Evolutionary conservation across 2,888 invertebrate species (phyloP).

Genomic region (Agonopterix subpropinquella): DNA sequence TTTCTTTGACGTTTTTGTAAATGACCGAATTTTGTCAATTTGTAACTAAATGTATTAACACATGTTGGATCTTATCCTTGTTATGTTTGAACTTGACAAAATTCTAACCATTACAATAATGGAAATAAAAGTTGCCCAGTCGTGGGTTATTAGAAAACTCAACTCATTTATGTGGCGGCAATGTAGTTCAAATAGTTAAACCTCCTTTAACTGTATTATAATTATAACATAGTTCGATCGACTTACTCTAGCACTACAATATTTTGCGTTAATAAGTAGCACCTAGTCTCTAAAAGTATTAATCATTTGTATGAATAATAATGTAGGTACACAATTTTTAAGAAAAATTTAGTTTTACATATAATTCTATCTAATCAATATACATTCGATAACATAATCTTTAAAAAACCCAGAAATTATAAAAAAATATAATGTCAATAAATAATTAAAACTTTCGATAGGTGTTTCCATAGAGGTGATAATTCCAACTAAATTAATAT

Average conservation of each 20-base stretch:
- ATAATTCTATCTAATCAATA: constrained; percentile 13
- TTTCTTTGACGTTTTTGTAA: too few relatives aligned
- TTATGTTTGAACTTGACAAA: too few relatives aligned
- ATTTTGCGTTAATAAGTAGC: constrained; percentile 13
- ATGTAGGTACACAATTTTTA: constrained; percentile 4
- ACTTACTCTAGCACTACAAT: constrained; percentile 6
- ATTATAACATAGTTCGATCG: not conserved
- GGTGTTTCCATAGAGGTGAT: constrained; percentile 19
- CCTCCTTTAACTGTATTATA: not conserved
- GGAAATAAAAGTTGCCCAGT: too few relatives aligned
- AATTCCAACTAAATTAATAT: constrained; percentile 41
- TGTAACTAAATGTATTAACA: too few relatives aligned
- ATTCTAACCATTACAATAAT: too few relatives aligned
- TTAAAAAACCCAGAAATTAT: constrained; percentile 6
- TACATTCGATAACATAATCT: constrained; percentile 6
- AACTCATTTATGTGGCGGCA: too few relatives aligned
- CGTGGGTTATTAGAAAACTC: too few relatives aligned
- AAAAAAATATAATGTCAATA: constrained; percentile 12
- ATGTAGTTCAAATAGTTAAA: too few relatives aligned
- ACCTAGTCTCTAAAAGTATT: constrained; percentile 15
- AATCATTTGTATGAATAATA: constrained; percentile 10
- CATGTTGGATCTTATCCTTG: too few relatives aligned
- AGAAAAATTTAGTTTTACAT: constrained; percentile 4
- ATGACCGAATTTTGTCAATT: too few relatives aligned
- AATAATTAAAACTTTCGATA: constrained; percentile 11